Conservation (phyloP, 2,797 vertebrate species). For the Hirundo rustica region DNA sequence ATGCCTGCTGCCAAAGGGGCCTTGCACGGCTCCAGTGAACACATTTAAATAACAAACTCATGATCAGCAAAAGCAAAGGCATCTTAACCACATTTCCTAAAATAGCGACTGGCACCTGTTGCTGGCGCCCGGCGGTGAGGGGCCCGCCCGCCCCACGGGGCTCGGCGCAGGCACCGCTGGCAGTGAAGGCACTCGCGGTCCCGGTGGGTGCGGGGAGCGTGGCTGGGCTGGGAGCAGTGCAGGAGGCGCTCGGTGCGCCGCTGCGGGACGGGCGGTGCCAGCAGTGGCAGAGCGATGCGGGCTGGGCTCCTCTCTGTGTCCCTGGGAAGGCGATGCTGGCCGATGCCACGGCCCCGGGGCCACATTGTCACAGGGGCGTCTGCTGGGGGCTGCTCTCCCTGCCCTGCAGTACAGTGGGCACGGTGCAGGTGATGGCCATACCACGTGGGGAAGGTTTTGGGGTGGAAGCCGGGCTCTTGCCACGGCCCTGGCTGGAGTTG, state of each 20-base stretch:
- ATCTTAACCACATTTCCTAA: conserved; percentile 4
- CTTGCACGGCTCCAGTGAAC: background rate
- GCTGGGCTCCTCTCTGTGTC: background rate
- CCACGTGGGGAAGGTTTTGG: background rate
- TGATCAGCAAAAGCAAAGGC: conserved; percentile 30
- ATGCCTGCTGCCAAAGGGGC: background rate
- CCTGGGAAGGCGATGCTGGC: fast-evolving
- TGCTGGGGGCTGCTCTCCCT: background rate
- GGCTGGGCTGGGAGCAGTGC: background rate
- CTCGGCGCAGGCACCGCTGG: fast-evolving
- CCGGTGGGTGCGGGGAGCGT: fast-evolving
- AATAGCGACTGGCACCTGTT: background rate
- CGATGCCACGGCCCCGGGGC: background rate
- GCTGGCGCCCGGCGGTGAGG: background rate
- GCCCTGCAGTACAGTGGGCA: background rate
- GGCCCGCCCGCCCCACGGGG: background rate
- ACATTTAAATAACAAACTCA: conserved; percentile 51
- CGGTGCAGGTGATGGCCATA: fast-evolving
- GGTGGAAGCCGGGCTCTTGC: background rate
- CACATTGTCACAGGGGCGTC: background rate
- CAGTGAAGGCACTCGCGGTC: fast-evolving
- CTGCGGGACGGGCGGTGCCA: fast-evolving
- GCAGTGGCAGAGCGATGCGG: fast-evolving
- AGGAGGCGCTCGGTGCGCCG: background rate
- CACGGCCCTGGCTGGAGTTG: background rate